Evolutionary conservation across 2,888 invertebrate genomes (phyloP), one percentile per base, ranked within the genome.

Genomic region (Chrysolina americana): DNA sequence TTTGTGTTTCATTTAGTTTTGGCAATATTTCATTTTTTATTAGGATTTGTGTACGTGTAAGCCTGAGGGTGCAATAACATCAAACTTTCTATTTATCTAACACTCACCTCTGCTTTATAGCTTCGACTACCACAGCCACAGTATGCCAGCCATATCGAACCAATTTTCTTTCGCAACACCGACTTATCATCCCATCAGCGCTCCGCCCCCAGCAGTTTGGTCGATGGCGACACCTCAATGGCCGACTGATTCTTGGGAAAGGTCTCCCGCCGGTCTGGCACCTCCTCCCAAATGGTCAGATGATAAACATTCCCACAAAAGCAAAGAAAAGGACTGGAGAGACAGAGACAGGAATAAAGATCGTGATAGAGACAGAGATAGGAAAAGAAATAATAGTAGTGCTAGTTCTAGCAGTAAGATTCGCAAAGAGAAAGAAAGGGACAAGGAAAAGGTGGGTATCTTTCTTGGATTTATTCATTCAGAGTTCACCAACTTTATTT

Each of bases 331-430:
- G 23, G 80, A 79, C 10, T 63, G 66, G 41, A 64, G 73, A 64
- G 74, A 70, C 19, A 76, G 75, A 47, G 78, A 78, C 1, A 48
- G 62, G 70, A 79, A 76, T n/a, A 56, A 71, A 59, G 72, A 71
- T 6, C 76, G 73, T 56, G 78, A 78, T 5, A 77, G 80, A 23
- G 88, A 87, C 56, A 84, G 87, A 48, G 86, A 88, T 19, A 84
- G 83, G 78, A 86, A 82, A 80, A 90, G 74, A 89, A 90, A 78
- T 86, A 90, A 74, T 85, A 77, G 72, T 85, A 77, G 73, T 68
- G 73, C 59, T 19, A 47, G 70, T 44, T 69, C 65, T 87, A 15
- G 89, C 89, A 19, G 85, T 86, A 64, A 66, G 74, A 81, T 69
- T 80, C 81, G 77, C 76, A 81, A 74, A 65, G 81, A 83, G 74